Evolutionary conservation across 2,113 vertebrate genomes (phyloP), one percentile per base, ranked within the genome.

Genomic region (Hydrolagus affinis): DNA sequence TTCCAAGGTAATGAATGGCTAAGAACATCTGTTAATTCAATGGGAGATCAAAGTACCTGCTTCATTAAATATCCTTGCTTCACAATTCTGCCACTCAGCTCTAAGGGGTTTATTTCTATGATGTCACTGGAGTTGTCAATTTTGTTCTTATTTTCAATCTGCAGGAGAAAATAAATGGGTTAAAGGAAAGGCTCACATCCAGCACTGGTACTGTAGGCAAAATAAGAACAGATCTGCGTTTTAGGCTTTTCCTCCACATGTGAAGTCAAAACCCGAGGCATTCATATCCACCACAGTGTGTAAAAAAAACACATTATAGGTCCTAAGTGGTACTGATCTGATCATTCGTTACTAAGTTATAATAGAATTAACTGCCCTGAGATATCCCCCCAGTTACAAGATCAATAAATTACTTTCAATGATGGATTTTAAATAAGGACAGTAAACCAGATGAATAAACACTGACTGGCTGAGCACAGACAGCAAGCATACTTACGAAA

Each of bases 1-100:
- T 19, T 83, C 10, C 64, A 66, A 62, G 15, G 25, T 66, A 83
- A 66, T 68, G 62, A 66, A 68, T 17, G 15, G 25, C 14, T 28
- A 0, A 32, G 59, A 64, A 28, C 23, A 62, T 44, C 44, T 44
- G 44, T 6, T 44, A 44, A 44, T 1, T 44, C 44, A 44, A 44
- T 44, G 44, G 44, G 59, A 56, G 30, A 17, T 15, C 80, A 3
- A 32, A 77, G 85, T 88, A 99, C 97, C 96, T 99, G 97, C 91
- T 99, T 99, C 56, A 96, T 90, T 88, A 99, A 91, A 88, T 92
- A 98, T 86, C 97, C 97, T 91, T 96, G 96, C 87, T 95, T 98
- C 44, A 96, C 86, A 88, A 98, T 95, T 21, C 87, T 91, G 70
- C 97, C 97, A 1, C 96, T 96, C 85, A 96, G 87, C 90, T 98